A percentile compares a stretch with the other conserved stretches of the same genome.
Evolutionary conservation across 2,888 invertebrate genomes (phyloP).

Genomic region (Drosophila nigricruria): DNA sequence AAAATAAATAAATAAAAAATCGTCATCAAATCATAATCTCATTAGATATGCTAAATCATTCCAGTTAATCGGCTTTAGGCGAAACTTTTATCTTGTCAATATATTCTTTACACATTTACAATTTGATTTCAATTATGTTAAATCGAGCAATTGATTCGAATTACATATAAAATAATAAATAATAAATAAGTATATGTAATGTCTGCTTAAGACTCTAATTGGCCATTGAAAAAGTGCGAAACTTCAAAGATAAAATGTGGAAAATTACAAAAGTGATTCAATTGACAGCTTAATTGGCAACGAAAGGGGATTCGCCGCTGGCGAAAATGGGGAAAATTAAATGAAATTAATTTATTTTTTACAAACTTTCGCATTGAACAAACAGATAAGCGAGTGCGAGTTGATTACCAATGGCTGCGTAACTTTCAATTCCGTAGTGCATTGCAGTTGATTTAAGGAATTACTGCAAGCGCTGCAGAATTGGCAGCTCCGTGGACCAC

Average conservation of each 20-base stretch:
- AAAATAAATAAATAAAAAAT: not conserved
- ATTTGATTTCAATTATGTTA: not conserved
- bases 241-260: not conserved
- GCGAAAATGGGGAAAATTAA: conserved; percentile 6
- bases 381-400: conserved; percentile 6
- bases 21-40: conserved; percentile 1
- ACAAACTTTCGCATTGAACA: conserved; percentile 10
- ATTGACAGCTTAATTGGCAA: conserved; percentile 34
- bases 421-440: conserved; percentile 97
- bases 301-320: conserved; percentile 4
- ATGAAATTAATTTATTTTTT: conserved; percentile 5
- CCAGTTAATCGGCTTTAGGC: conserved; percentile 2
- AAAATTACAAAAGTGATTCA: conserved; percentile 24
- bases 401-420: conserved; percentile 48
- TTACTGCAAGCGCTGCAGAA: conserved; percentile 97
- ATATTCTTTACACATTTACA: not conserved
- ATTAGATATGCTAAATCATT: conserved; percentile 6
- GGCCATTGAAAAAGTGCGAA: not conserved
- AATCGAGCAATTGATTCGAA: not conserved
- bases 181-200: not conserved
- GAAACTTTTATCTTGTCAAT: not conserved
- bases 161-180: not conserved
- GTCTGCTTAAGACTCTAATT: not conserved
- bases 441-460: conserved; percentile 93
- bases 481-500: conserved; percentile 89